Evolutionary conservation across 2,113 vertebrate species (phyloP).

Genomic region (Nothobranchius kuhntae): DNA sequence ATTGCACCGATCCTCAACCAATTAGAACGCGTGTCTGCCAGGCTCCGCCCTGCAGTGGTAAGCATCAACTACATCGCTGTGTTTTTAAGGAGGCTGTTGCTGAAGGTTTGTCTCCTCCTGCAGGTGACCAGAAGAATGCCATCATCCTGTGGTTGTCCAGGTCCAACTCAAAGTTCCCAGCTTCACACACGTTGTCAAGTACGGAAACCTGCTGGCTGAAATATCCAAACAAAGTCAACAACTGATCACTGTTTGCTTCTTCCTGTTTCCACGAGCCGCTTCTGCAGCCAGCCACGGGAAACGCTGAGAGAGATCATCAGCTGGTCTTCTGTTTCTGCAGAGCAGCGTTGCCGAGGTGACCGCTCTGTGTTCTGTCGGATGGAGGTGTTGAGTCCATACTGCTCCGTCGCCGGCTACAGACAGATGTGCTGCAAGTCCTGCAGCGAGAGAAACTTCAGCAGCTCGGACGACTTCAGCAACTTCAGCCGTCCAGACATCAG

Average conservation of each 20-base stretch:
- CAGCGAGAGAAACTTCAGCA: constrained; percentile 54
- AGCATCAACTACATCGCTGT: accelerated
- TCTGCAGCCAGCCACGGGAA: no score
- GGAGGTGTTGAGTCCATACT: constrained; percentile 89
- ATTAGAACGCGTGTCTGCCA: constrained; percentile 81
- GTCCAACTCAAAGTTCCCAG: constrained; percentile 82
- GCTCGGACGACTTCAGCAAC: constrained; percentile 28
- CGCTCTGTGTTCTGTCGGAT: constrained; percentile 92
- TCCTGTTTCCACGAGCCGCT: no score
- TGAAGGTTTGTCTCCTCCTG: constrained; percentile 32
- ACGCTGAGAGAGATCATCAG: neutral
- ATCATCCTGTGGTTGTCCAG: constrained; percentile 93
- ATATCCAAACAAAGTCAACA: no score
- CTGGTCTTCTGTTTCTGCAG: constrained; percentile 76
- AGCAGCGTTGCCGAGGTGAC: constrained; percentile 88
- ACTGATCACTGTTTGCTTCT: no score
- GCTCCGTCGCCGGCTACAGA: constrained; percentile 85
- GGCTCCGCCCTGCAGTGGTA: constrained; percentile 78
- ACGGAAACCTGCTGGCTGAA: constrained; percentile 69
- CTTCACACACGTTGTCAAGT: constrained; percentile 90
- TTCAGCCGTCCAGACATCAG: neutral
- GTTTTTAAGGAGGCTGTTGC: neutral
- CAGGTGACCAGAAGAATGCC: constrained; percentile 86
- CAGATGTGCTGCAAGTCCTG: constrained; percentile 95
- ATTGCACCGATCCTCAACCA: constrained; percentile 83